Conservation (phyloP, 2,888 invertebrate species). For the Rhopalosiphum nymphaeae region DNA sequence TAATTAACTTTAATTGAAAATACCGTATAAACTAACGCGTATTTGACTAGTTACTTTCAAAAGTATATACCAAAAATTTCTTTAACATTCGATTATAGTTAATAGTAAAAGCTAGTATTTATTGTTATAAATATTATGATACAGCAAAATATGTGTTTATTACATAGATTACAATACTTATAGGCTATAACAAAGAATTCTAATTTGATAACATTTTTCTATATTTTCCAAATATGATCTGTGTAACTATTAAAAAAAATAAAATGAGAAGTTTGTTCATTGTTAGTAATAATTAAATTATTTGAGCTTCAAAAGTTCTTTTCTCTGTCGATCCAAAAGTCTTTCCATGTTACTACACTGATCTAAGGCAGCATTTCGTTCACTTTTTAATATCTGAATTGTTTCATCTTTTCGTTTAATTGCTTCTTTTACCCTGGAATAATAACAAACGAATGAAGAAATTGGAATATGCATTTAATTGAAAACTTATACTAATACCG, state of each 20-base stretch:
- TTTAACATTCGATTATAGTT: neutral
- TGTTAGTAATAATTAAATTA: neutral
- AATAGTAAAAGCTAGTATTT: neutral
- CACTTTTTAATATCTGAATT: slow-evolving; percentile 79
- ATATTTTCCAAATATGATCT: neutral
- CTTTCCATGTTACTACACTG: slow-evolving; percentile 82
- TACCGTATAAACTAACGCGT: neutral
- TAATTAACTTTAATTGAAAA: neutral
- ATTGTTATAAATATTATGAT: neutral
- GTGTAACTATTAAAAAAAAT: neutral
- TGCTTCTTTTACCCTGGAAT: slow-evolving; percentile 81
- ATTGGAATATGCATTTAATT: slow-evolving; percentile 26
- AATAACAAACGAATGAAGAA: neutral
- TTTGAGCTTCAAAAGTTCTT: slow-evolving; percentile 61
- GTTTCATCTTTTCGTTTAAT: slow-evolving; percentile 85
- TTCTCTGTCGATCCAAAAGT: slow-evolving; percentile 77
- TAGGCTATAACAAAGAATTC: neutral
- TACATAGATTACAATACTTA: neutral
- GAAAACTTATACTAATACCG: slow-evolving; percentile 73
- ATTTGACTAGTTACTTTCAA: neutral
- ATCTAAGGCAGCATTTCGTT: slow-evolving; percentile 79
- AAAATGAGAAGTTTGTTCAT: neutral
- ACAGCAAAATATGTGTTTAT: neutral
- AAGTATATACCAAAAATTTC: neutral
- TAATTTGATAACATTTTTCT: neutral